phyloP scores from a whole-genome alignment of 2,888 invertebrate species.

The Flexamia atlantica region DNA sequence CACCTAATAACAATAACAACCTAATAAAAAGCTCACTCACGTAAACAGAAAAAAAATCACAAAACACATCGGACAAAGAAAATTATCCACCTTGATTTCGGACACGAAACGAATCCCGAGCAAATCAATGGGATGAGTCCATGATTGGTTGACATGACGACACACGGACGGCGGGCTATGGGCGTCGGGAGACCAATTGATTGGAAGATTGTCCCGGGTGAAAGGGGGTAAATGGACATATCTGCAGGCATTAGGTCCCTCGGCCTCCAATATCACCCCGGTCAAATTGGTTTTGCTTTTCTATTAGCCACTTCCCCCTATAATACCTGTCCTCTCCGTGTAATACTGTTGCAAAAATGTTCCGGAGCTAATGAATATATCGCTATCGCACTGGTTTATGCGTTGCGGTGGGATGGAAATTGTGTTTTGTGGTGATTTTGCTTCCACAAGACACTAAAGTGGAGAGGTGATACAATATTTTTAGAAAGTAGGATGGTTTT shows the following conservation, averaged over 20 bases:
- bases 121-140: too few relatives aligned
- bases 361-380: not conserved
- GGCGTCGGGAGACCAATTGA: slow-evolving; percentile 42
- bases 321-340: slow-evolving; percentile 45
- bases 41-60: too few relatives aligned
- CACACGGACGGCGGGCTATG: slow-evolving; percentile 3
- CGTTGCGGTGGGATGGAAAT: not conserved
- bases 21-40: too few relatives aligned
- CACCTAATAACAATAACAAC: too few relatives aligned
- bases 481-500: too few relatives aligned
- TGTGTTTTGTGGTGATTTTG: too few relatives aligned
- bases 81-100: too few relatives aligned
- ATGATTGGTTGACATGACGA: not conserved
- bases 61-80: too few relatives aligned
- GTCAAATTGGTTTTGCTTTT: slow-evolving; percentile 50
- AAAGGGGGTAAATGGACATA: slow-evolving; percentile 57
- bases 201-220: slow-evolving; percentile 28
- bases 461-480: too few relatives aligned
- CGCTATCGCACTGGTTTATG: not conserved
- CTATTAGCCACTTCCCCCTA: slow-evolving; percentile 46
- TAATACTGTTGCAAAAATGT: slow-evolving; percentile 30
- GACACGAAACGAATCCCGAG: not conserved
- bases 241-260: slow-evolving; percentile 37
- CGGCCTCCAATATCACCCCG: slow-evolving; percentile 17
- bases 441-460: too few relatives aligned